Evolutionary conservation across 2,888 invertebrate genomes (phyloP).

Genomic region (Glyphotaelius pellucidus): DNA sequence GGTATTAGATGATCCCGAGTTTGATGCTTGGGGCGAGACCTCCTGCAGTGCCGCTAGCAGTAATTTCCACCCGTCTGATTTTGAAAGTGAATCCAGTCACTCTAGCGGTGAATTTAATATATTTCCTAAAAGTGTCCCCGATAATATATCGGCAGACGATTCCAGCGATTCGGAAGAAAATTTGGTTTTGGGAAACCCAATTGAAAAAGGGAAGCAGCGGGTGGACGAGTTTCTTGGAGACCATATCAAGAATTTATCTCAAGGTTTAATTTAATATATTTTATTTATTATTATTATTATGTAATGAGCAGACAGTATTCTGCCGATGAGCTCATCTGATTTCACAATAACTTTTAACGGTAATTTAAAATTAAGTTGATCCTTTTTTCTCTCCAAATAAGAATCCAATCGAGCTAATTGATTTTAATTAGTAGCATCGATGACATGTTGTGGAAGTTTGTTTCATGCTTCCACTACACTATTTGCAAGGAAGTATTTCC

Average conservation of each 20-base stretch:
- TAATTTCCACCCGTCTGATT: slow-evolving; percentile 53
- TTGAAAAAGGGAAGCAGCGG: not conserved
- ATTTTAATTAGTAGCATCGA: too few relatives aligned
- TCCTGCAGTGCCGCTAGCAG: slow-evolving; percentile 53
- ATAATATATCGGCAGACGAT: not conserved
- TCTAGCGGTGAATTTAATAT: not conserved
- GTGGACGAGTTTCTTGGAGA: not conserved
- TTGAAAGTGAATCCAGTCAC: slow-evolving; percentile 47
- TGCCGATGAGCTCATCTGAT: too few relatives aligned
- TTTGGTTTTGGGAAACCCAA: not conserved
- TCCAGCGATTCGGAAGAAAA: not conserved
- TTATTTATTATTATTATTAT: not conserved
- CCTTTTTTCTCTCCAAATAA: too few relatives aligned
- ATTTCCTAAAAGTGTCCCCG: not conserved
- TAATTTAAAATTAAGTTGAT: too few relatives aligned
- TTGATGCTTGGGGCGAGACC: slow-evolving; percentile 56
- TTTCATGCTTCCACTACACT: too few relatives aligned
- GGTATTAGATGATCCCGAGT: slow-evolving; percentile 32
- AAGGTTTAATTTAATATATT: not conserved
- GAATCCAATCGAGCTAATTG: too few relatives aligned
- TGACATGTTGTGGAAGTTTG: too few relatives aligned
- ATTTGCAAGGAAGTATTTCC: too few relatives aligned
- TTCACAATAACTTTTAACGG: too few relatives aligned
- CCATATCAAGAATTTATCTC: not conserved
- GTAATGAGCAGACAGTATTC: too few relatives aligned